Base-by-base conservation (phyloP, 2,113 vertebrate genomes). In the Rhadina sibilatrix region DNA sequence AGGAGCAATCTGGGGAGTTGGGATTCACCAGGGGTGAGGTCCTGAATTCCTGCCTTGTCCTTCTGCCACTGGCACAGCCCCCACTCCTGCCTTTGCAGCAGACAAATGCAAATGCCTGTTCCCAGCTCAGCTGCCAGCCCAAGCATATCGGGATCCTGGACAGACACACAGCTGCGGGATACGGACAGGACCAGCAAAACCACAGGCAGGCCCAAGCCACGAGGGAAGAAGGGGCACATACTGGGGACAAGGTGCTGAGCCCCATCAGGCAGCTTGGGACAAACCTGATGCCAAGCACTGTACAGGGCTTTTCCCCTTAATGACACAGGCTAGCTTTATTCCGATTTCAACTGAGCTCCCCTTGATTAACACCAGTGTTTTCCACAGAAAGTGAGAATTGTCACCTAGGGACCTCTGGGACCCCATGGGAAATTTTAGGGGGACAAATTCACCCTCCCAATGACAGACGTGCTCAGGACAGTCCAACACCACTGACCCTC, bases 91-190 rank as follows among this genome's bases (percentile, higher is more conserved):
- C 37, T 69, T 35, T 50, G 37, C 44, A 68, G 77, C 68, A 89
- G 61, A 54, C 37, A 57, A 74, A 82, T 3, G 28, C 38, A 30
- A 64, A 84, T 0, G 12, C 60, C 46, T 13, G 10, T 24, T 59
- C 22, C 53, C 80, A 49, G 54, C 57, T 44, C 69, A 42, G 81
- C 68, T 21, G 25, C 46, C 81, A 81, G 91, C 89, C 46, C 12
- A 17, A 71, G 90, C 16, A 2, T 31, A 13, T 1, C 0, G 1
- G 46, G 71, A 77, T 44, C 75, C 57, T 2, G 1, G 52, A 69
- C 1, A 20, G 88, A 87, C 60, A 80, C 37, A 68, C 0, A 0
- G 81, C 90, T 79, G 81, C 24, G 2, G 90, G 74, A 91, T 65
- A 68, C 3, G 5, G 28, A 46, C 56, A 84, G 92, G 57, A 65